Conservation (phyloP, 2,888 invertebrate genomes). For the Nasonia oneida region DNA sequence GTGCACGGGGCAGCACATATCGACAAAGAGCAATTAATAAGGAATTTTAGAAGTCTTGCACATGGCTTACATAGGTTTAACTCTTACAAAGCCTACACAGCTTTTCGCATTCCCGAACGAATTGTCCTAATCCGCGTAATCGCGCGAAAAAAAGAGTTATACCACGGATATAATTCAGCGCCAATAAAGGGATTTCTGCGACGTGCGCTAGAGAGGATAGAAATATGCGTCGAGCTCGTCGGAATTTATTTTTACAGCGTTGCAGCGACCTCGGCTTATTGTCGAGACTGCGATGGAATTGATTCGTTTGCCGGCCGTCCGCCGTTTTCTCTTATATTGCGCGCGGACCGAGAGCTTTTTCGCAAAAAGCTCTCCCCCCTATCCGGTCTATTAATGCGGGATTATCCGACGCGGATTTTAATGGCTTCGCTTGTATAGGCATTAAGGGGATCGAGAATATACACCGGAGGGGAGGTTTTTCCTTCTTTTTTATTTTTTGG, state of each 20-base stretch:
- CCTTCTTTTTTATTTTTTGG: neutral
- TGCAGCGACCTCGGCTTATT: slow-evolving; percentile 48
- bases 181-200: slow-evolving; percentile 58
- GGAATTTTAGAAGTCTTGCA: no score
- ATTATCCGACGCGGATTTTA: slow-evolving; percentile 55
- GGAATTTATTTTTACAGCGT: slow-evolving; percentile 53
- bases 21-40: no score
- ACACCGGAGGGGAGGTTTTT: neutral
- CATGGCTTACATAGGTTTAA: no score
- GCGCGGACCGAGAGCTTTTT: neutral
- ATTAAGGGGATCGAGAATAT: slow-evolving; percentile 52
- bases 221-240: slow-evolving; percentile 48
- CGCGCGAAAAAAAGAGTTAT: slow-evolving; percentile 46
- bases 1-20: no score
- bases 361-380: neutral
- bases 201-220: neutral
- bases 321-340: slow-evolving; percentile 12
- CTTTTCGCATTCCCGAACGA: slow-evolving; percentile 34
- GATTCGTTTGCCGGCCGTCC: slow-evolving; percentile 43
- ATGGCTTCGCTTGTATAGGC: slow-evolving; percentile 47
- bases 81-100: neutral
- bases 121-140: slow-evolving; percentile 52
- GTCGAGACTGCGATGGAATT: slow-evolving; percentile 43
- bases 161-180: slow-evolving; percentile 53
- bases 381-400: slow-evolving; percentile 57